Evolutionary conservation across 2,113 vertebrate genomes (phyloP), one percentile per base, ranked within the genome.

Genomic region (Rattus norvegicus): DNA sequence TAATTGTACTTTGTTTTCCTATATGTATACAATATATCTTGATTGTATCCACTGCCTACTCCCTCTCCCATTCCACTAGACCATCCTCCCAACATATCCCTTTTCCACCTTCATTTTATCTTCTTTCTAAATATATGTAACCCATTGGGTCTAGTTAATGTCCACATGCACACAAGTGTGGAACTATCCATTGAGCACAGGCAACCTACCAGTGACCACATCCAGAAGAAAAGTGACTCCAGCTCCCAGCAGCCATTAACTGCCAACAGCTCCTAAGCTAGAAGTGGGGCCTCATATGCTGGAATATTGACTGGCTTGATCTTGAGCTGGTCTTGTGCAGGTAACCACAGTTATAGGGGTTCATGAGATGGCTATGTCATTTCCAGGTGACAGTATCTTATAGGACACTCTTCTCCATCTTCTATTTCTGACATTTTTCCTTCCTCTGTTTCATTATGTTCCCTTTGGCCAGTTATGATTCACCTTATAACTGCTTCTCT

Each of bases 21-120:
- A 85, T 10, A 17, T 43, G 4, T 39, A 65, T 19, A 65, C 24
- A 85, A 67, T 65, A 33, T 92, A 49, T 49, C 83, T 59, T 85
- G 26, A 33, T 85, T 7, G 19, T 47, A 85, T 19, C 39, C 3
- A 47, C 26, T 19, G 13, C 26, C 14, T 43, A 65, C 14, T 61
- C n/a, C 81, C n/a, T 26, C 4, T n/a, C 39, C 28, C 17, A 49
- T 5, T 86, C 39, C 26, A 47, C 4, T 1, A 49, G 61, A 67
- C 16, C 0, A 33, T 69, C 30, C 16, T 4, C 1, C 61, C 10
- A 86, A 7, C 39, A 49, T 5, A 67, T 1, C 1, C 26, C 26
- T 33, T 13, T 28, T 28, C n/a, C 83, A 33, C 59, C 26, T 85
- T 30, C 59, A 47, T 85, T 26, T 33, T 0, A 0, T 67, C 39